These are phyloP conservation scores for Porites divaricata DNA, from an alignment of 92 coral and sea anemone species.

Conservation along the genomic window DNA sequence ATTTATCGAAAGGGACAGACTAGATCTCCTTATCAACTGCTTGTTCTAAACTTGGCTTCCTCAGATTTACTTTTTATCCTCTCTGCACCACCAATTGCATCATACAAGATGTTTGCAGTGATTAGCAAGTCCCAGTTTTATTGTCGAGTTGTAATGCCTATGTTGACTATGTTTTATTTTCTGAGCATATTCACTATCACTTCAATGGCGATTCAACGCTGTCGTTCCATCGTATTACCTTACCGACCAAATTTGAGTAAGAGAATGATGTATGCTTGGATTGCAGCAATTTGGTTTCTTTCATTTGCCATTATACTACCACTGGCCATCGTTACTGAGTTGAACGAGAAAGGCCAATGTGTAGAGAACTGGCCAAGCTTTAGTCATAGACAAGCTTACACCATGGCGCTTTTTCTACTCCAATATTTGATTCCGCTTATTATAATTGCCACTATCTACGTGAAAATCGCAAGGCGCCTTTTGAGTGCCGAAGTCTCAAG, in stretches of 20 bases:
- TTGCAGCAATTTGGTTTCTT: conserved; percentile 54
- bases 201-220: conserved; percentile 77
- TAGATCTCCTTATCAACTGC: conserved; percentile 60
- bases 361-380: conserved; percentile 73
- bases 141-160: conserved; percentile 76
- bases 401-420: conserved; percentile 72
- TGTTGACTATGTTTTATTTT: conserved; percentile 63
- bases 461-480: conserved; percentile 63
- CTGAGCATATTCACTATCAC: conserved; percentile 77
- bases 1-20: conserved; percentile 57
- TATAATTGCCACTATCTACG: conserved; percentile 72
- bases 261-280: conserved; percentile 28
- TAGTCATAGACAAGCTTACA: conserved; percentile 70
- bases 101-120: conserved; percentile 64
- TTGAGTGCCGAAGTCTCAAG: conserved; percentile 51
- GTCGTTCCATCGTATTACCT: conserved; percentile 71
- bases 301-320: conserved; percentile 64
- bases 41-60: conserved; percentile 72
- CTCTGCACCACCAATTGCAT: conserved; percentile 55
- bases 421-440: conserved; percentile 82
- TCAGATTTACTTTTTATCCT: conserved; percentile 70
- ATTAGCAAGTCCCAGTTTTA: conserved; percentile 55
- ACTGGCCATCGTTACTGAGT: conserved; percentile 50
- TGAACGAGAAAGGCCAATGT: conserved; percentile 36
- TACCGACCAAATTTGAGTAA: conserved; percentile 66